Base-by-base conservation (phyloP, 92 coral and sea anemone genomes). In the Parazoanthus swiftii region DNA sequence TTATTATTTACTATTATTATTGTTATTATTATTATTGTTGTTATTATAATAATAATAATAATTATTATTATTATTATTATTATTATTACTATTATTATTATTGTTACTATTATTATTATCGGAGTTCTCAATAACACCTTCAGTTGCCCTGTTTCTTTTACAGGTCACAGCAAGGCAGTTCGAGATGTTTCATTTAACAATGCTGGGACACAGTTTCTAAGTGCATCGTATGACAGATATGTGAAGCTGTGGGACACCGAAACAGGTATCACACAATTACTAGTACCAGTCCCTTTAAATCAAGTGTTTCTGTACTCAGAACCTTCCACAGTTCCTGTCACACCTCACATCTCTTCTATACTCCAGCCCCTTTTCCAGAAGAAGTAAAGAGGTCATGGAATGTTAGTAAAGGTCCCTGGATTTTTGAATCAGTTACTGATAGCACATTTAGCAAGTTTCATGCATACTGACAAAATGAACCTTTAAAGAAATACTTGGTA, bases 161-260 rank as follows among this genome's bases (percentile, higher is more conserved):
- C 90, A 97, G 99, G 99, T 50, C 99, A 97, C 88, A 92, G 94
- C 79, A 97, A 97, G 85, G 99, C 99, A 2, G 99, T 97, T 14
- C 96, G 99, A 9, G 99, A 97, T 81, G 91, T 95, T 46, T 93
- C 93, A 36, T 97, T 94, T 75, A 97, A 97, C 86, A 97, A 97
- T 83, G 88, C 86, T 58, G 99, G 99, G 51, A 80, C 95, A 13
- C 98, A 93, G 81, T 97, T 97, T 75, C 93, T 97, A 16, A 97
- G 98, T 77, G 99, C 99, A 21, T 95, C 97, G 3, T 97, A 97
- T 85, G 99, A 97, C 91, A 94, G 99, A 97, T 97, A 95, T 74
- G 98, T 95, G 81, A 97, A 97, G 85, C 93, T 97, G 9, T 97
- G 99, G 99, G 99, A 97, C 91, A 95, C 99, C 1, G 99, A 97